A percentile compares a stretch with the other conserved stretches of the same genome.
Conservation (phyloP, 2,888 invertebrate species). For the Perizoma affinitatum region DNA sequence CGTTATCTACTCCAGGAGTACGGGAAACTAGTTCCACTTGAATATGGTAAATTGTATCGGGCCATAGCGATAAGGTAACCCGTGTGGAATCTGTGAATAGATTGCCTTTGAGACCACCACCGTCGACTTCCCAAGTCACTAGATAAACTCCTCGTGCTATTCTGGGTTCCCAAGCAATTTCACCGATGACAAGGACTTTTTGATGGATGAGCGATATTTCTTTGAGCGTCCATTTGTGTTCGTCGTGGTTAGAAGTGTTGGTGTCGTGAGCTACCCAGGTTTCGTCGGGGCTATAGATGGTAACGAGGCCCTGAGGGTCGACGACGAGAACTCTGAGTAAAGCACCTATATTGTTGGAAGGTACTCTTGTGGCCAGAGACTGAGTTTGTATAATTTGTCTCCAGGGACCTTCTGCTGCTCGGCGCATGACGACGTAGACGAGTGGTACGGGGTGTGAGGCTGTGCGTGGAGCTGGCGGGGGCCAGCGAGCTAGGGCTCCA, state of each 20-base stretch:
- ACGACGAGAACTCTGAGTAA: slow-evolving; percentile 88
- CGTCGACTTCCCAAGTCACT: slow-evolving; percentile 93
- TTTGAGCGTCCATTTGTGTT: slow-evolving; percentile 85
- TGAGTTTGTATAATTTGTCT: slow-evolving; percentile 87
- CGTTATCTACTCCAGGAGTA: slow-evolving; percentile 85
- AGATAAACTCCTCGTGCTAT: slow-evolving; percentile 88
- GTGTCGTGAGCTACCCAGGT: slow-evolving; percentile 83
- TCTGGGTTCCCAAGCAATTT: slow-evolving; percentile 89
- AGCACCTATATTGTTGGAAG: slow-evolving; percentile 86
- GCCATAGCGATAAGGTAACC: slow-evolving; percentile 91
- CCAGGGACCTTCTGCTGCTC: slow-evolving; percentile 86
- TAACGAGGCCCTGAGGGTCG: slow-evolving; percentile 87
- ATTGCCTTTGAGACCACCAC: slow-evolving; percentile 92
- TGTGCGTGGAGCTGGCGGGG: slow-evolving; percentile 84
- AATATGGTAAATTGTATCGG: slow-evolving; percentile 91
- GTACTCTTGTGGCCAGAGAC: slow-evolving; percentile 86
- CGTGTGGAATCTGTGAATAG: slow-evolving; percentile 91
- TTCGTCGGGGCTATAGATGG: slow-evolving; percentile 88
- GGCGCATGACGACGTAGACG: slow-evolving; percentile 89
- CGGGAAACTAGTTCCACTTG: slow-evolving; percentile 88
- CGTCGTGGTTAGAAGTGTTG: slow-evolving; percentile 77
- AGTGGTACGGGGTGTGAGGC: slow-evolving; percentile 84
- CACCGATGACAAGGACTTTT: slow-evolving; percentile 88
- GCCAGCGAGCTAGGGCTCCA: slow-evolving; percentile 86
- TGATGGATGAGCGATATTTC: slow-evolving; percentile 89